These are phyloP conservation scores for Pelecanoides urinatrix DNA, from an alignment of 2,113 vertebrate species.

Conservation along the genomic window DNA sequence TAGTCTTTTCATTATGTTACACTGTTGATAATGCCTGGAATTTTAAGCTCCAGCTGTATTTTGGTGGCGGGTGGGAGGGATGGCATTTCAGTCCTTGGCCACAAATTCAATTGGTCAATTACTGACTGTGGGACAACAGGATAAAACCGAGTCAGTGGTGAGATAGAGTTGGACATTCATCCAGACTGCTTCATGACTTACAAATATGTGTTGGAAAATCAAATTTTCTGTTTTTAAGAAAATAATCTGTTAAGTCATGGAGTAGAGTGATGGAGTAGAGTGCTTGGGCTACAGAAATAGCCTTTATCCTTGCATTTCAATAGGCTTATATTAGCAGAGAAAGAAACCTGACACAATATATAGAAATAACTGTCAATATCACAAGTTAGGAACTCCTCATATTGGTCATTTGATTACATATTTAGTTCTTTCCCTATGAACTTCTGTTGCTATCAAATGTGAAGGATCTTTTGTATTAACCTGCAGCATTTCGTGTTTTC, in stretches of 20 bases:
- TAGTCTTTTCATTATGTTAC: background rate
- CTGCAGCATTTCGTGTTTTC: background rate
- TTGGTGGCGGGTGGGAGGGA: background rate
- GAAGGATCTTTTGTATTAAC: background rate
- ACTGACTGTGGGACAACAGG: background rate
- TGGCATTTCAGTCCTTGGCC: background rate
- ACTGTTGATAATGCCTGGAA: background rate
- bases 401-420: background rate
- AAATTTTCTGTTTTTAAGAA: background rate
- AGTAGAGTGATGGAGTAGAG: background rate
- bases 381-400: background rate
- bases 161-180: background rate
- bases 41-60: background rate
- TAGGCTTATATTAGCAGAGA: background rate
- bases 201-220: background rate
- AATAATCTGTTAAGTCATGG: background rate
- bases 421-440: background rate
- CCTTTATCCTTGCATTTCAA: background rate
- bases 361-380: background rate
- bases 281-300: background rate
- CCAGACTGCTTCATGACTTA: background rate
- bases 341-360: background rate
- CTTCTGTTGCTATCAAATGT: background rate
- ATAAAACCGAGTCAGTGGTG: background rate
- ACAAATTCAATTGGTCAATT: background rate